These are phyloP conservation scores for Montifringilla adamsi DNA, from an alignment of 2,113 vertebrate genomes.

Conservation along the genomic window DNA sequence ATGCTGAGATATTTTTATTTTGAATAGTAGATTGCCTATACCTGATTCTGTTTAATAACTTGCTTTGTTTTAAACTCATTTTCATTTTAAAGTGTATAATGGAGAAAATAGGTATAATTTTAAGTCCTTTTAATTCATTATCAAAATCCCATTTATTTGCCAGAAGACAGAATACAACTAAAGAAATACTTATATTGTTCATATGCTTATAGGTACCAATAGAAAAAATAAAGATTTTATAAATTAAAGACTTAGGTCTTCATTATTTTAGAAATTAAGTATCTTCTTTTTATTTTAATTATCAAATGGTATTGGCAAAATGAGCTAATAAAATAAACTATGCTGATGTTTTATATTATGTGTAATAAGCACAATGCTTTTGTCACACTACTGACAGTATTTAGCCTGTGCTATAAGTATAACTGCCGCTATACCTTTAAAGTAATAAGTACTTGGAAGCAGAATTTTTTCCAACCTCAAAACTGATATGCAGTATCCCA, in stretches of 20 bases:
- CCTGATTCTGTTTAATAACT: background rate
- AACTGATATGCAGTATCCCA: background rate
- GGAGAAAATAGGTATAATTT: background rate
- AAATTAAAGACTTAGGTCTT: background rate
- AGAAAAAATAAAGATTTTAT: background rate
- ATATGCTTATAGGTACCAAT: background rate
- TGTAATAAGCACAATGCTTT: background rate
- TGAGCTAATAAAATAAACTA: background rate
- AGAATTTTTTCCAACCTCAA: background rate
- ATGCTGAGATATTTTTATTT: background rate
- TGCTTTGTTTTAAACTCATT: background rate
- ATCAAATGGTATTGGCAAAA: background rate
- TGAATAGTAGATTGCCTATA: background rate
- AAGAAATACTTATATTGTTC: background rate
- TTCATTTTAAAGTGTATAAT: background rate
- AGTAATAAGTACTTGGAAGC: background rate
- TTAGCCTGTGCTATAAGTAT: background rate
- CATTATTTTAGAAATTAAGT: background rate
- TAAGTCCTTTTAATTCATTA: background rate
- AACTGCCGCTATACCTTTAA: background rate
- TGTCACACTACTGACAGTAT: background rate
- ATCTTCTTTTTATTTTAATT: background rate
- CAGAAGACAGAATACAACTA: background rate
- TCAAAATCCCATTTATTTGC: background rate
- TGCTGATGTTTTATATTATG: background rate